Evolutionary conservation across 2,113 vertebrate species (phyloP), one percentile per base, ranked within the genome.

Genomic region (Ictalurus punctatus): DNA sequence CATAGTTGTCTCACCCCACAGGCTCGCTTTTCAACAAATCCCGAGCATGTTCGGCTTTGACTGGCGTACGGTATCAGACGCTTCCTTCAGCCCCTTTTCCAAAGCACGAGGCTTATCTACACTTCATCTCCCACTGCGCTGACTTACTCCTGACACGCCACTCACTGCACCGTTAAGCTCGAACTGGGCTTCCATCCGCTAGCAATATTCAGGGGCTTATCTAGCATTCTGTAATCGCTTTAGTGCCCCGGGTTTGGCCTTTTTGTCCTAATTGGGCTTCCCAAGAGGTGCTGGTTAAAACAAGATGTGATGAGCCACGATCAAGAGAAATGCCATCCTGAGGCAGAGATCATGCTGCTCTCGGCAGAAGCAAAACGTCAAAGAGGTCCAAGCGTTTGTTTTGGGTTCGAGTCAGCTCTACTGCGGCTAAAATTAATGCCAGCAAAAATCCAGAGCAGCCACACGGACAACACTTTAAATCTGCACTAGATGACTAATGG

Each of bases 1-100:
- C 87, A 84, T 61, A 90, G 81, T 83, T 82, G 90, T 89, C 86
- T 86, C 88, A 90, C 86, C 90, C 69, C 87, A 87, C 84, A 54
- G 90, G 69, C 73, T 89, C 65, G 54, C 88, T 80, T 92, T 90
- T 91, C 88, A 90, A 80, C 88, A 84, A 78, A 84, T 89, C 87
- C 65, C 63, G 37, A 79, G 89, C 87, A 80, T 86, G 90, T 88
- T 90, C 82, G 89, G 90, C 30, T 90, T 84, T 79, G 82, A 88
- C 65, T 84, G 86, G 81, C 81, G 59, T 85, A 89, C 30, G 83
- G 84, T 85, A 88, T 90, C 52, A 67, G 78, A 87, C n/a, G 87
- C 69, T 83, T 86, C 44, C 52, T 71, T 34, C 19, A 76, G 76
- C 83, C 56, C 56, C 58, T 83, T 56, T 83, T 63, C 65, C 65